phyloP scores from a whole-genome alignment of 2,113 vertebrate genomes.

The Podilymbus podiceps region DNA sequence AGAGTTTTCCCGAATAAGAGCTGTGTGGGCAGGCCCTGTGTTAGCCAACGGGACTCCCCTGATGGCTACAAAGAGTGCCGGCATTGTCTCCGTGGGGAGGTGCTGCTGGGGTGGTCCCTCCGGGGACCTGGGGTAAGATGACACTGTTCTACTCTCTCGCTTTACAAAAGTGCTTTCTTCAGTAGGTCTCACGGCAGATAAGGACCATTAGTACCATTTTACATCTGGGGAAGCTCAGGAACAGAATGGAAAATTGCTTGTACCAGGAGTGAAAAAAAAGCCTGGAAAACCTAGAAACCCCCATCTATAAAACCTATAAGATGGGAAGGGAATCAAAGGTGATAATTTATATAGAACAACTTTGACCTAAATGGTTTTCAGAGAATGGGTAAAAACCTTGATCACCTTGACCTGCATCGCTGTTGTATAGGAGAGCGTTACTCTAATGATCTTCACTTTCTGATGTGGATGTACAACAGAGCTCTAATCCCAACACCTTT shows the following conservation, averaged over 20 bases:
- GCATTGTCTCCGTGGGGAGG: accelerated
- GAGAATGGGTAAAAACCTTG: constrained; percentile 29
- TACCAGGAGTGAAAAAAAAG: background rate
- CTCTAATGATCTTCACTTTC: constrained; percentile 34
- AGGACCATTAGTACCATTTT: background rate
- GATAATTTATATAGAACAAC: background rate
- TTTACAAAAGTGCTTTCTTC: background rate
- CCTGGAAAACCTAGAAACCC: background rate
- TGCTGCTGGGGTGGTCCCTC: background rate
- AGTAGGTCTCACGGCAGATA: background rate
- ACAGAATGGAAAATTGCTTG: background rate
- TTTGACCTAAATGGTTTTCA: constrained; percentile 31
- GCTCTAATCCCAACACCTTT: constrained; percentile 46
- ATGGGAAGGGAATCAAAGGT: constrained; percentile 17
- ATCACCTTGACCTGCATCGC: constrained; percentile 39
- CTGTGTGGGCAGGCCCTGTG: background rate
- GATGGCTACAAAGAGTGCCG: background rate
- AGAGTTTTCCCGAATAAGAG: background rate
- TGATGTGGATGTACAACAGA: constrained; percentile 28
- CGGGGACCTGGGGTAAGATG: background rate
- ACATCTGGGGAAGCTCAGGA: background rate
- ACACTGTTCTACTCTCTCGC: background rate
- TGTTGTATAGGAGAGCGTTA: background rate
- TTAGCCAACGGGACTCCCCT: background rate
- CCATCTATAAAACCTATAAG: background rate